A percentile compares a stretch with the other conserved stretches of the same genome.
Conservation (phyloP, 2,888 invertebrate genomes). For the Cabera pusaria region DNA sequence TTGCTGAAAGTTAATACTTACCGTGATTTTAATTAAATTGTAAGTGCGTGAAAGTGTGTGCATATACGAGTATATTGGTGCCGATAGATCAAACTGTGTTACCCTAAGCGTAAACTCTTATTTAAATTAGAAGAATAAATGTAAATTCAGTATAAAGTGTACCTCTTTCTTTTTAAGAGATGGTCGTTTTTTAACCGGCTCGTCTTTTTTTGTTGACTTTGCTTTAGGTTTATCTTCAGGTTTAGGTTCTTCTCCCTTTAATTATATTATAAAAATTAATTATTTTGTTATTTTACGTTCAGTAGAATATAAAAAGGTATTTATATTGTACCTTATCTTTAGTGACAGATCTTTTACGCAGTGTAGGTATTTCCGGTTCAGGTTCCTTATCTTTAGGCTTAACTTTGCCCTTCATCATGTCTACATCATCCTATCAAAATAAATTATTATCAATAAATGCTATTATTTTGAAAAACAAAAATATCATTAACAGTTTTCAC, state of each 20-base stretch:
- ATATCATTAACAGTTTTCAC: too few relatives aligned
- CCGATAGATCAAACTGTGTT: slow-evolving; percentile 30
- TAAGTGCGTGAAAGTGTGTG: slow-evolving; percentile 15
- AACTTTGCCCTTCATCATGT: slow-evolving; percentile 75
- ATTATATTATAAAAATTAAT: slow-evolving; percentile 8
- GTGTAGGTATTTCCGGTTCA: slow-evolving; percentile 67
- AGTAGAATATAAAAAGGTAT: too few relatives aligned
- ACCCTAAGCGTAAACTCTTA: slow-evolving; percentile 38
- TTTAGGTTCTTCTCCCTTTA: slow-evolving; percentile 74
- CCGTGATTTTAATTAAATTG: slow-evolving; percentile 9
- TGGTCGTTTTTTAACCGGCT: slow-evolving; percentile 69
- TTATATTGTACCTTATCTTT: slow-evolving; percentile 69
- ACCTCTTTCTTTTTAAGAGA: slow-evolving; percentile 78
- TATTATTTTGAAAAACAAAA: too few relatives aligned
- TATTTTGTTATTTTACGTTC: slow-evolving; percentile 1
- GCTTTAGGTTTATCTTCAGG: slow-evolving; percentile 74
- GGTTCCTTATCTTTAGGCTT: slow-evolving; percentile 72
- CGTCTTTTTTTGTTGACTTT: slow-evolving; percentile 67
- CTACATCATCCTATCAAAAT: slow-evolving; percentile 74
- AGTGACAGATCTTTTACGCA: slow-evolving; percentile 67
- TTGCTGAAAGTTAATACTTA: slow-evolving; percentile 28
- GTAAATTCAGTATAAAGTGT: slow-evolving; percentile 35
- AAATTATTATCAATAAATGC: too few relatives aligned
- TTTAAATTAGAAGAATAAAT: slow-evolving; percentile 37
- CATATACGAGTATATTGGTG: slow-evolving; percentile 9